phyloP scores from a whole-genome alignment of 2,888 invertebrate species.

The Netelia fuscicornis region DNA sequence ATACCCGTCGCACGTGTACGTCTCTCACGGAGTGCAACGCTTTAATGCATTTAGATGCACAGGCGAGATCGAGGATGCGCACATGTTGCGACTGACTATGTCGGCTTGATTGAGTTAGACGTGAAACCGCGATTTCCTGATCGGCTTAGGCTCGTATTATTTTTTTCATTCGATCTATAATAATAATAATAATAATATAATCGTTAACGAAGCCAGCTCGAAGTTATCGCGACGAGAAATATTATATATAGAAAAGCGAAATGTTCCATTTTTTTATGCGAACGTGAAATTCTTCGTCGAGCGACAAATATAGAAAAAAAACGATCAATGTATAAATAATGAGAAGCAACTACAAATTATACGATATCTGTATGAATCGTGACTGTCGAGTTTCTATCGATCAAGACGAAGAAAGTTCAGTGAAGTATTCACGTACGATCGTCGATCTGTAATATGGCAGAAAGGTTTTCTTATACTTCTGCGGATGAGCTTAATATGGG shows the following conservation, averaged over 20 bases:
- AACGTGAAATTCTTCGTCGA: slow-evolving; percentile 6
- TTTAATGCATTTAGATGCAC: slow-evolving; percentile 51
- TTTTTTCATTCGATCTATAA: not conserved
- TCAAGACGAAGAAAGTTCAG: slow-evolving; percentile 55
- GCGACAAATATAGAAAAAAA: not conserved
- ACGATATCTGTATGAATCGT: slow-evolving; percentile 30
- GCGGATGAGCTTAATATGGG: slow-evolving; percentile 17
- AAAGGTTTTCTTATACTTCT: slow-evolving; percentile 32
- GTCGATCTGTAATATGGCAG: slow-evolving; percentile 31
- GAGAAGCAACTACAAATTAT: slow-evolving; percentile 45
- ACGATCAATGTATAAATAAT: not conserved
- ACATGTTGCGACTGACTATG: not conserved
- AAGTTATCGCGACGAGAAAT: not conserved
- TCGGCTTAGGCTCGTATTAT: slow-evolving; percentile 40
- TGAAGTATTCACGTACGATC: slow-evolving; percentile 45
- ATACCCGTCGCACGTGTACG: slow-evolving; percentile 11
- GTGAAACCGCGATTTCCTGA: slow-evolving; percentile 52
- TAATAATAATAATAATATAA: slow-evolving; percentile 10
- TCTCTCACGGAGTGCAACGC: slow-evolving; percentile 40
- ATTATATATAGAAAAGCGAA: slow-evolving; percentile 18
- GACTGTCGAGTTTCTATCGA: slow-evolving; percentile 60
- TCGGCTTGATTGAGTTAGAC: slow-evolving; percentile 53
- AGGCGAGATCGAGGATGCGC: slow-evolving; percentile 13
- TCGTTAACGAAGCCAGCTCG: slow-evolving; percentile 20
- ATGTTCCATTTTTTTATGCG: not conserved